These are phyloP conservation scores for Philaethria dido DNA, from an alignment of 2,888 invertebrate species.

Conservation along the genomic window DNA sequence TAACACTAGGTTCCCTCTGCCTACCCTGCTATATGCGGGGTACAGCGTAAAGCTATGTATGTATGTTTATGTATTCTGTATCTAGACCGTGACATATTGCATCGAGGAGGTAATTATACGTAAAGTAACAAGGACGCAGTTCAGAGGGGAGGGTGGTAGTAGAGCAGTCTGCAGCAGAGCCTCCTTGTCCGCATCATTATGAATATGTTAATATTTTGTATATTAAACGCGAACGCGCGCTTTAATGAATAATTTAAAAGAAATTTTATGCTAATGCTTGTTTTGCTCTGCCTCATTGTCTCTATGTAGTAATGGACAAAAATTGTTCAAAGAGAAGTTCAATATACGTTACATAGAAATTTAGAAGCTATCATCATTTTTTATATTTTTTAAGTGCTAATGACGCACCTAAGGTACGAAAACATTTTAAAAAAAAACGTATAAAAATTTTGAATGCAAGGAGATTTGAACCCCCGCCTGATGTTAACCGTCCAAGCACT, in stretches of 20 bases:
- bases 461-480: too few species aligned
- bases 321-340: not conserved
- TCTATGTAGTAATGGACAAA: not conserved
- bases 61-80: not conserved
- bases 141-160: too few species aligned
- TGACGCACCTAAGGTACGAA: too few species aligned
- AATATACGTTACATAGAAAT: too few species aligned
- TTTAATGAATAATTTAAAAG: slow-evolving; percentile 1
- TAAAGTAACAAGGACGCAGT: slow-evolving; percentile 22
- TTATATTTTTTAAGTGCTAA: too few species aligned
- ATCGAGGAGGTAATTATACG: slow-evolving; percentile 22
- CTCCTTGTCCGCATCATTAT: not conserved
- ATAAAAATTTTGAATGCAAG: too few species aligned
- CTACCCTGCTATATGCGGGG: too few species aligned
- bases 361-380: too few species aligned
- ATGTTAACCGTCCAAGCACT: too few species aligned
- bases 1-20: too few species aligned
- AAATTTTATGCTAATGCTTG: not conserved
- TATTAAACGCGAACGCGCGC: not conserved
- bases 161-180: not conserved
- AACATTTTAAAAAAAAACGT: too few species aligned
- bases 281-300: not conserved
- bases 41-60: too few species aligned
- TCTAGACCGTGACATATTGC: slow-evolving; percentile 14
- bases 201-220: slow-evolving; percentile 2